Evolutionary conservation across 2,113 vertebrate genomes (phyloP).

Genomic region (Microcebus murinus): DNA sequence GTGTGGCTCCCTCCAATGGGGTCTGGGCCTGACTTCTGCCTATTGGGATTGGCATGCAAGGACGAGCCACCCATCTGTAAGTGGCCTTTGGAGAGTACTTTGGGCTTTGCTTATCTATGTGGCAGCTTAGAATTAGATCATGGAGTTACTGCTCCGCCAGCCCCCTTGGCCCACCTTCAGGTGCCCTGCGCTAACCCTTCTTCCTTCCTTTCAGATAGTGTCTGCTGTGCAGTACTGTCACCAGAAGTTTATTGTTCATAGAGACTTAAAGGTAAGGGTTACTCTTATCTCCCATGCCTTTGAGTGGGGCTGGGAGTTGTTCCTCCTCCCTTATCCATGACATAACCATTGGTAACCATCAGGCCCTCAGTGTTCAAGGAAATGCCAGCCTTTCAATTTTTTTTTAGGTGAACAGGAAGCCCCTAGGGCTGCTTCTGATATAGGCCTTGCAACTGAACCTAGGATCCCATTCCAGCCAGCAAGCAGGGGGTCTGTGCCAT

Average conservation of each 20-base stretch:
- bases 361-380: not conserved
- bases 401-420: not conserved
- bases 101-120: not conserved
- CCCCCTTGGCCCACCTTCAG: not conserved
- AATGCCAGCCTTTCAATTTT: not conserved
- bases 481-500: not conserved
- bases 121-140: not conserved
- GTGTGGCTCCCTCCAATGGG: conserved; percentile 64
- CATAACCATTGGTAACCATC: fast-evolving
- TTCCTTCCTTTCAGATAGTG: conserved; percentile 90
- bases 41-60: not conserved
- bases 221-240: conserved; percentile 97
- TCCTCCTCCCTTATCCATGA: not conserved
- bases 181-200: not conserved
- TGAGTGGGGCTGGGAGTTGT: not conserved
- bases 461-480: not conserved
- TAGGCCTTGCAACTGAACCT: not conserved
- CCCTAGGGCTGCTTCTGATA: not conserved
- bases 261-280: conserved; percentile 93
- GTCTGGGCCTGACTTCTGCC: not conserved
- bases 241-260: conserved; percentile 95
- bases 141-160: not conserved
- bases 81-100: not conserved
- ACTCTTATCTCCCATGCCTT: not conserved
- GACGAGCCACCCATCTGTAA: not conserved